Conservation (phyloP, 1,140 invertebrate species). For the Papilio machaon region DNA sequence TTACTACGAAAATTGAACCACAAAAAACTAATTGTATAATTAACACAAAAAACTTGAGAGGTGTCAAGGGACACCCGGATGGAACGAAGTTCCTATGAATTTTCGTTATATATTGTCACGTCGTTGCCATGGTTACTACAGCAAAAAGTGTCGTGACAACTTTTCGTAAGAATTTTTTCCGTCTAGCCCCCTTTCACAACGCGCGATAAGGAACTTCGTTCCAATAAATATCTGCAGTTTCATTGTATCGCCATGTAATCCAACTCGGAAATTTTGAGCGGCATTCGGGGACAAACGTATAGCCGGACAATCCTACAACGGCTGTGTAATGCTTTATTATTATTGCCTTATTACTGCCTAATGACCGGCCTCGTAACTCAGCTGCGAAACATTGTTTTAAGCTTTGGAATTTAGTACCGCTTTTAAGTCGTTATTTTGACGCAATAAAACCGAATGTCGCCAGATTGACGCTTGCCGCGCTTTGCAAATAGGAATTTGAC, state of each 20-base stretch:
- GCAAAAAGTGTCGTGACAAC: no score
- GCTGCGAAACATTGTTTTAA: conserved; percentile 30
- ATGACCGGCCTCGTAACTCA: conserved; percentile 37
- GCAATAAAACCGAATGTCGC: neutral
- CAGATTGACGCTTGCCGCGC: neutral
- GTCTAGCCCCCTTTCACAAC: no score
- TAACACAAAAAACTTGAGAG: no score
- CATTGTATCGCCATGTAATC: neutral
- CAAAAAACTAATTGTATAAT: neutral
- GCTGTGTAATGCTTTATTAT: conserved; percentile 42
- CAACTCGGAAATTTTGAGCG: conserved; percentile 16
- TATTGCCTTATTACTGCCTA: conserved; percentile 45
- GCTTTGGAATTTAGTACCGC: conserved; percentile 25
- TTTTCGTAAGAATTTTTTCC: no score
- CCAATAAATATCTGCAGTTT: conserved; percentile 13
- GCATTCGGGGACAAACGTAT: conserved; percentile 4
- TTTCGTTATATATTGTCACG: no score
- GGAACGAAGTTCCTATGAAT: no score
- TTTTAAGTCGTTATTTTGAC: conserved; percentile 19
- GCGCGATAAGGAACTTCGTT: no score
- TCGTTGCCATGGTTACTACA: no score
- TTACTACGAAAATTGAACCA: neutral
- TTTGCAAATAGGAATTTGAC: neutral
- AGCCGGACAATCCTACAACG: neutral
- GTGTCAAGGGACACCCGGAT: no score